These are phyloP conservation scores for Takifugu bimaculatus DNA, from an alignment of 2,113 vertebrate species.

Conservation along the genomic window DNA sequence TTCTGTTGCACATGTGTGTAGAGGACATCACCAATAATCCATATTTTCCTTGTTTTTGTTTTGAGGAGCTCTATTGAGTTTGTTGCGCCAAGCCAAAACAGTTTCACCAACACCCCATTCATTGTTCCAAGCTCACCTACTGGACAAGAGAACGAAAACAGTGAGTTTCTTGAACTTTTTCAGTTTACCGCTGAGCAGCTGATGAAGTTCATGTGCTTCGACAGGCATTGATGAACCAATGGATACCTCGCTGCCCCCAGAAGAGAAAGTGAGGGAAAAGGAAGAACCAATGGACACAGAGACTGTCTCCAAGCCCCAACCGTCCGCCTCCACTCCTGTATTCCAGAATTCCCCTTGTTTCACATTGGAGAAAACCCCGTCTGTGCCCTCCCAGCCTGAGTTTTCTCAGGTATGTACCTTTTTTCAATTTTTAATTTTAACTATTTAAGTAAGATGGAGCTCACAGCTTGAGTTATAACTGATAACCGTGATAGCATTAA, in stretches of 20 bases:
- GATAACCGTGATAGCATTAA: too few species aligned
- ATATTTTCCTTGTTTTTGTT: not conserved
- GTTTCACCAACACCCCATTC: conserved; percentile 73
- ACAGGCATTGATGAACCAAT: conserved; percentile 71
- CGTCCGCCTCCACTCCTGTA: conserved; percentile 79
- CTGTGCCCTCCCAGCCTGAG: conserved; percentile 86
- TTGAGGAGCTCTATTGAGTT: conserved; percentile 80
- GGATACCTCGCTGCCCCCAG: conserved; percentile 71
- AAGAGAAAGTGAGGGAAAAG: conserved; percentile 47
- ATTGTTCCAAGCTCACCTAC: conserved; percentile 90
- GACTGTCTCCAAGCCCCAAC: conserved; percentile 45
- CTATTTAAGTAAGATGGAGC: not conserved
- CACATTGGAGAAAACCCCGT: conserved; percentile 69
- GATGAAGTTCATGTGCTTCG: not conserved
- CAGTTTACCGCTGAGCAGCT: not conserved
- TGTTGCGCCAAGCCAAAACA: conserved; percentile 76
- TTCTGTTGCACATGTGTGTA: too few species aligned
- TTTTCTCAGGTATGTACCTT: conserved; percentile 86
- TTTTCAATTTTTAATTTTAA: not conserved
- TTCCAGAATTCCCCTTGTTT: conserved; percentile 79
- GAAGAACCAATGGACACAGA: conserved; percentile 63
- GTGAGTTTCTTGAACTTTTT: conserved; percentile 47
- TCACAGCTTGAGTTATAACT: too few species aligned
- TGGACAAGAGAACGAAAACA: conserved; percentile 69
- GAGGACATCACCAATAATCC: not conserved